Percentiles rank a stretch among this genome's conserved stretches.
Conservation (phyloP, 2,888 invertebrate species). For the Trimorus sp. region DNA sequence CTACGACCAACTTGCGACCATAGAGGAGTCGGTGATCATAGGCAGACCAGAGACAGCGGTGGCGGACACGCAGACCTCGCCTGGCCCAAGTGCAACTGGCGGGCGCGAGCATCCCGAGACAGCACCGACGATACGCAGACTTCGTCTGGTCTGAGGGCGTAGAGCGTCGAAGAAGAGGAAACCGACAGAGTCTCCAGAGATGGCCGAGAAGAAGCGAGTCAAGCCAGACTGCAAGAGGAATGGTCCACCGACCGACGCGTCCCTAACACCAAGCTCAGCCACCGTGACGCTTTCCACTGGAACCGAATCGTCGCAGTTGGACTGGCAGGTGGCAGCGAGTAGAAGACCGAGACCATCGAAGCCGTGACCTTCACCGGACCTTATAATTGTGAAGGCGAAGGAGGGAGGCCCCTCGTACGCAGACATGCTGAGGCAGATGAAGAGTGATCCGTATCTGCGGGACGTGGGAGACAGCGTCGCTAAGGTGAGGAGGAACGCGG, state of each 20-base stretch:
- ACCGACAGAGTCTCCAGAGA: not conserved
- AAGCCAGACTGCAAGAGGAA: not conserved
- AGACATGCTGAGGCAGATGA: constrained; percentile 17
- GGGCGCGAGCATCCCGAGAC: not conserved
- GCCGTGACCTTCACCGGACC: constrained; percentile 9
- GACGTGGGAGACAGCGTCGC: constrained; percentile 1
- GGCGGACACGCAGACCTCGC: not conserved
- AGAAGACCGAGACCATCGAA: not conserved
- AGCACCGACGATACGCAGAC: not conserved
- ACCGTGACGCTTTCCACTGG: not conserved
- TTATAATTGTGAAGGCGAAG: constrained; percentile 13
- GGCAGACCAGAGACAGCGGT: not conserved
- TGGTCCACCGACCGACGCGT: not conserved
- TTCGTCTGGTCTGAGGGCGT: not conserved
- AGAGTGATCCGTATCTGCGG: not conserved
- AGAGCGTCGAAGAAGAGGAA: not conserved
- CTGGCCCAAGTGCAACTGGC: not conserved
- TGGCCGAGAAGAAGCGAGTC: not conserved
- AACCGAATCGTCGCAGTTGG: not conserved
- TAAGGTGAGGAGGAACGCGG: not conserved
- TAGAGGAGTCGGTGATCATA: not conserved
- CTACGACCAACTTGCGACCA: not conserved
- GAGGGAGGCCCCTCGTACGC: constrained; percentile 16
- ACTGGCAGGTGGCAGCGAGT: not conserved
- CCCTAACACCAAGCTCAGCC: not conserved